Base-by-base conservation (phyloP, 2,797 vertebrate species). In the Chelidonichthys spinosus region DNA sequence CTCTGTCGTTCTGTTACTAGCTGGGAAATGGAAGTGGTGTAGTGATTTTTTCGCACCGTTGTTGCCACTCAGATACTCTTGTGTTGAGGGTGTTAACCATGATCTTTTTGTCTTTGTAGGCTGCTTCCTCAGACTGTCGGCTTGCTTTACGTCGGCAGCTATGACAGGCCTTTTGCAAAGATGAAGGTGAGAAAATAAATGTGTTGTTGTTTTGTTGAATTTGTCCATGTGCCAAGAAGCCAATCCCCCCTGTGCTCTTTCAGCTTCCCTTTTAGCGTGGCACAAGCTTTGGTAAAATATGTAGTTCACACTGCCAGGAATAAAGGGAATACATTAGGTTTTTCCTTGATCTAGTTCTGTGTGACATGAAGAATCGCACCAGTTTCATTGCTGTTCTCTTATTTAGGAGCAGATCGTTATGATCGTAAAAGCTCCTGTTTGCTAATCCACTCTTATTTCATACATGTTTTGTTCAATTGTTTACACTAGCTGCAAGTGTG, bases 121-220 rank as follows among this genome's bases (percentile, higher is more conserved):
- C 92, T 99, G 76, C 89, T 99, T 72, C 92, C 97, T 72, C 94
- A 97, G 94, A 98, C 95, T 75, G 93, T 98, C 85, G 97, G 98
- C 74, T 91, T 99, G 87, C 97, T 99, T 72, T 99, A 97, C 88
- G 98, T 99, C 87, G 96, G 98, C 93, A 96, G 91, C 94, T 97
- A 96, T 79, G 96, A 99, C 87, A 96, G 92, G 91, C 98, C 98
- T 83, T 99, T 99, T 95, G 96, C 98, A 72, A 95, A 96, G 89
- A 98, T 99, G 94, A 98, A 97, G 97, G 97, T 99, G 96, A 73
- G 95, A 92, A 91, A 86, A 65, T 64, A 72, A 76, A 85, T 67
- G 64, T 82, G 79, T 67, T 78, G 79, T 67, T 78, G 56, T 66
- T 81, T 75, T 85, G 77, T 79, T 79, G n/a, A 68, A 68, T 84